phyloP scores from a whole-genome alignment of 2,113 vertebrate genomes.

The Toxotes jaculatrix region DNA sequence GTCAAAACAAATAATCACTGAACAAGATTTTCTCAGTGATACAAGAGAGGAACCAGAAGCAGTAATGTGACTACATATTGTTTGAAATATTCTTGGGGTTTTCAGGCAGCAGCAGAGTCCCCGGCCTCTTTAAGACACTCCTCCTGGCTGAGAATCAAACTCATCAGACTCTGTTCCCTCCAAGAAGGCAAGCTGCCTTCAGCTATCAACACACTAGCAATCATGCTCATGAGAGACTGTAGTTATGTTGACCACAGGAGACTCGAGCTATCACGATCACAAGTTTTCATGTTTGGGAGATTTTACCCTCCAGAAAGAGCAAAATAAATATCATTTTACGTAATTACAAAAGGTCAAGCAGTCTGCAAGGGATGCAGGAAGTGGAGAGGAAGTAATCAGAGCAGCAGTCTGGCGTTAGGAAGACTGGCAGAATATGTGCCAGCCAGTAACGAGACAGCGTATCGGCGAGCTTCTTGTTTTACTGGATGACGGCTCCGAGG shows the following conservation, averaged over 20 bases:
- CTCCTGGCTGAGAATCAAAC: constrained; percentile 58
- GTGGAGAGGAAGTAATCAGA: constrained; percentile 82
- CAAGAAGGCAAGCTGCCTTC: constrained; percentile 62
- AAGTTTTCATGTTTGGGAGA: constrained; percentile 58
- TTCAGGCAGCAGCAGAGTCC: constrained; percentile 23
- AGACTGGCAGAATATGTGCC: constrained; percentile 82
- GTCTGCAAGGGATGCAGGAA: constrained; percentile 73
- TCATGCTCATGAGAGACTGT: constrained; percentile 21
- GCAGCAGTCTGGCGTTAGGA: constrained; percentile 72
- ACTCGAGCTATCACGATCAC: constrained; percentile 62
- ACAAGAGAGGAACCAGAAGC: constrained; percentile 17
- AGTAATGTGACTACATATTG: constrained; percentile 19
- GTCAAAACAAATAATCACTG: constrained; percentile 14
- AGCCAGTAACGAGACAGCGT: constrained; percentile 80
- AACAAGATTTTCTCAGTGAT: constrained; percentile 14
- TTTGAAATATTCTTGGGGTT: constrained; percentile 26
- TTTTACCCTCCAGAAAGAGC: constrained; percentile 71
- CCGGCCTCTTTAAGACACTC: constrained; percentile 33
- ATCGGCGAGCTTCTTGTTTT: constrained; percentile 62
- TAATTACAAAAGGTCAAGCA: constrained; percentile 77
- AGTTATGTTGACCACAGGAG: constrained; percentile 58
- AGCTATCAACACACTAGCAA: constrained; percentile 57
- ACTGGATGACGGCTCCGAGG: constrained; percentile 65
- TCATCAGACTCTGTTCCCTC: constrained; percentile 37
- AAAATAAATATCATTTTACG: constrained; percentile 64